Evolutionary conservation across 64 coral and sea anemone species (phyloP).

Genomic region (Platygyra sinensis): DNA sequence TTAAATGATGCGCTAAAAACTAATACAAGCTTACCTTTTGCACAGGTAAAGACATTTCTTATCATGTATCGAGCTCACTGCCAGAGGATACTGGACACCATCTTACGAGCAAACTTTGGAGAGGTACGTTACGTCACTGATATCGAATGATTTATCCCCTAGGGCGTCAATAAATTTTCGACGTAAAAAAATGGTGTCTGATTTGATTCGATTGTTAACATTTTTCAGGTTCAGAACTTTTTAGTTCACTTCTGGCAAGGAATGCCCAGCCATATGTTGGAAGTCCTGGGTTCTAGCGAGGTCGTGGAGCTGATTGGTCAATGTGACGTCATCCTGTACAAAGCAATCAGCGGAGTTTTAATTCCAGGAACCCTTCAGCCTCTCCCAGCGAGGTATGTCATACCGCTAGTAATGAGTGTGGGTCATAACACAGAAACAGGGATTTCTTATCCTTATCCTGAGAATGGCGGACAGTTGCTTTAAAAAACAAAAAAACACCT

Average conservation of each 20-base stretch:
- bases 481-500: no score
- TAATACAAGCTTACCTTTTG: conserved; percentile 5
- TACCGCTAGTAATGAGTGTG: background rate
- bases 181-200: no score
- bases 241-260: conserved; percentile 99
- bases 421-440: no score
- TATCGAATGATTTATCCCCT: background rate
- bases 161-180: no score
- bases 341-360: conserved; percentile 96
- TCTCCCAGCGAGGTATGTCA: conserved; percentile 87
- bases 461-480: background rate
- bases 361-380: conserved; percentile 97
- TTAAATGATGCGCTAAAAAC: background rate
- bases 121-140: conserved; percentile 74
- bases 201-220: background rate
- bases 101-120: conserved; percentile 95
- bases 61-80: conserved; percentile 99
- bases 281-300: conserved; percentile 78
- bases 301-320: conserved; percentile 91
- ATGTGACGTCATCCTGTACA: conserved; percentile 94
- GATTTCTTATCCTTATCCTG: no score
- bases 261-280: conserved; percentile 95
- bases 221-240: conserved; percentile 91
- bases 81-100: conserved; percentile 92
- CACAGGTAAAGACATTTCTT: conserved; percentile 94